A percentile compares a stretch with the other conserved stretches of the same genome.
These are phyloP conservation scores for Periophthalmodon schlosseri DNA, from an alignment of 2,113 vertebrate species.

Conservation along the genomic window DNA sequence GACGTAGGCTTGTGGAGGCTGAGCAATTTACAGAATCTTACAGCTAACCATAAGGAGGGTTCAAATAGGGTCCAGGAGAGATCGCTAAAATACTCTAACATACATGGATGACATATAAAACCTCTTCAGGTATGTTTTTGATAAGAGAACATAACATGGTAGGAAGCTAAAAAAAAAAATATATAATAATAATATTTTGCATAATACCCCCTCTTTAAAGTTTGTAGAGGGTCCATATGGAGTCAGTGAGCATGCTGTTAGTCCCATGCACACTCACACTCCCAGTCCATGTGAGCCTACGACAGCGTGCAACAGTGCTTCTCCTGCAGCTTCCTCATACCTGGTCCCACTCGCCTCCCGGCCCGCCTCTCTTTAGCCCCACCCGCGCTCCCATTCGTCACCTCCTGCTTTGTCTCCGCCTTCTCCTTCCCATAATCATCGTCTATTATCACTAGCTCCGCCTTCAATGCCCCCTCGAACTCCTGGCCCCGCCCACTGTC, in stretches of 20 bases:
- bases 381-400: constrained; percentile 68
- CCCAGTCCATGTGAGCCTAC: not conserved
- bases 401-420: constrained; percentile 54
- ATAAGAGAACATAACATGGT: too few species aligned
- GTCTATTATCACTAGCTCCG: constrained; percentile 86
- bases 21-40: too few species aligned
- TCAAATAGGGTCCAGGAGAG: too few species aligned
- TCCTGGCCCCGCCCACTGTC: constrained; percentile 58
- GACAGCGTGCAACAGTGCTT: constrained; percentile 61
- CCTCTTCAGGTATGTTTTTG: too few species aligned
- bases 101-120: too few species aligned
- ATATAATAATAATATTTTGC: too few species aligned
- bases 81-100: too few species aligned
- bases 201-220: too few species aligned
- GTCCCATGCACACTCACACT: not conserved
- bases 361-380: constrained; percentile 45
- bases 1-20: too few species aligned
- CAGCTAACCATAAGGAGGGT: too few species aligned
- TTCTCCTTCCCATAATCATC: constrained; percentile 45
- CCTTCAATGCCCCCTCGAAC: constrained; percentile 83
- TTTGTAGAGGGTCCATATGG: too few species aligned
- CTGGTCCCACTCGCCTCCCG: constrained; percentile 72
- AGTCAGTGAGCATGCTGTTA: not conserved
- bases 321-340: constrained; percentile 73
- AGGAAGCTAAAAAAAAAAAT: too few species aligned